These are phyloP conservation scores for Cepaea hortensis DNA, from an alignment of 2,888 invertebrate species.

Conservation along the genomic window DNA sequence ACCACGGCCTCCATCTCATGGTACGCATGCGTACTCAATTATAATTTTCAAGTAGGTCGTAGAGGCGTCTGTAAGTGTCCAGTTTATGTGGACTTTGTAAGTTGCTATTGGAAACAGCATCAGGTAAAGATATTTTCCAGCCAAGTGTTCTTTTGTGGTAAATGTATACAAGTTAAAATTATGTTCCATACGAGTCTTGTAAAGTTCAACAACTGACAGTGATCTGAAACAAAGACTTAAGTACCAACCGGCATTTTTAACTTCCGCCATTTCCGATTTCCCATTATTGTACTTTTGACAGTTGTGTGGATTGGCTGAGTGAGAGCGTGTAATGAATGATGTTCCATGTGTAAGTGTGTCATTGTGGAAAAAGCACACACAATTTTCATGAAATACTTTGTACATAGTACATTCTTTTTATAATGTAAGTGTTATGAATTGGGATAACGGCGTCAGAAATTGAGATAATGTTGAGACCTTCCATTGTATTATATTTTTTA, in stretches of 20 bases:
- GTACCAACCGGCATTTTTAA: conserved; percentile 1
- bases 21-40: conserved; percentile 31
- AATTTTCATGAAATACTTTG: too few relatives aligned
- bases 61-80: conserved; percentile 8
- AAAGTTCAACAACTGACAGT: background rate
- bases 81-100: background rate
- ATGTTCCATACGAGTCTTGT: background rate
- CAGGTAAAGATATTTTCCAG: background rate
- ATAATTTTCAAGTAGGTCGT: conserved; percentile 42
- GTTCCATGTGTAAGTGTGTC: too few relatives aligned
- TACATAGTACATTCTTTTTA: too few relatives aligned
- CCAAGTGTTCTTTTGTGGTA: background rate
- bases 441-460: too few relatives aligned
- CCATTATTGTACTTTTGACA: background rate
- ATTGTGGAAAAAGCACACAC: too few relatives aligned
- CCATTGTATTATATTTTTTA: too few relatives aligned
- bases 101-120: background rate
- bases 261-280: conserved; percentile 21
- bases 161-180: background rate
- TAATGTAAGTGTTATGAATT: too few relatives aligned
- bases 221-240: background rate
- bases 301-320: background rate
- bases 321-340: too few relatives aligned
- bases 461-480: too few relatives aligned
- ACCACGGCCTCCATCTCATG: conserved; percentile 1